Evolutionary conservation across 2,797 vertebrate genomes (phyloP).

Genomic region (Oreonectes daqikongensis): DNA sequence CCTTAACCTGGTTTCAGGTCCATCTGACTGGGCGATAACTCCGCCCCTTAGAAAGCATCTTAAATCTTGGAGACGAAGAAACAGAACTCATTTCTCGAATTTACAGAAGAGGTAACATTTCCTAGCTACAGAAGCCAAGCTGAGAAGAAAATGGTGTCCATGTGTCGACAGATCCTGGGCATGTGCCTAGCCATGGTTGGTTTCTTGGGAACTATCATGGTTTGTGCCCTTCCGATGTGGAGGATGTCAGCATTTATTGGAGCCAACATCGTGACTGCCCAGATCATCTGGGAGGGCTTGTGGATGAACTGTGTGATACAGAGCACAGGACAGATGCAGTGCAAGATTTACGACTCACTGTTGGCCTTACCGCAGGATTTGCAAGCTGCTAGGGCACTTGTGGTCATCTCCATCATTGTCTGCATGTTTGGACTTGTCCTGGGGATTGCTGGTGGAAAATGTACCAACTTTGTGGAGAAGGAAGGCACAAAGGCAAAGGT

Average conservation of each 20-base stretch:
- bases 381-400: slow-evolving; percentile 87
- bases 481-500: slow-evolving; percentile 78
- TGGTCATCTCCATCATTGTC: slow-evolving; percentile 82
- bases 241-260: slow-evolving; percentile 89
- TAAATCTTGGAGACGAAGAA: slow-evolving; percentile 55
- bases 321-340: slow-evolving; percentile 97
- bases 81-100: background rate
- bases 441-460: slow-evolving; percentile 84
- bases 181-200: slow-evolving; percentile 83
- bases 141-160: slow-evolving; percentile 82
- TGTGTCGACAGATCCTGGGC: slow-evolving; percentile 91
- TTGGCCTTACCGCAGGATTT: slow-evolving; percentile 87
- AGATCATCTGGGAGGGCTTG: slow-evolving; percentile 91
- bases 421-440: slow-evolving; percentile 76
- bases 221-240: slow-evolving; percentile 93
- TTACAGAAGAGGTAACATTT: background rate
- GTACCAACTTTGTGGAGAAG: slow-evolving; percentile 90
- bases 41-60: slow-evolving; percentile 62
- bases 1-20: slow-evolving; percentile 63
- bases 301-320: slow-evolving; percentile 96
- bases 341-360: slow-evolving; percentile 91
- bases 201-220: slow-evolving; percentile 84
- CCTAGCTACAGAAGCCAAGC: background rate
- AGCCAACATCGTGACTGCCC: slow-evolving; percentile 92
- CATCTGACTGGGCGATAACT: slow-evolving; percentile 52